Evolutionary conservation across 2,888 invertebrate genomes (phyloP).

Genomic region (Ashinkailepas kermadecensis): DNA sequence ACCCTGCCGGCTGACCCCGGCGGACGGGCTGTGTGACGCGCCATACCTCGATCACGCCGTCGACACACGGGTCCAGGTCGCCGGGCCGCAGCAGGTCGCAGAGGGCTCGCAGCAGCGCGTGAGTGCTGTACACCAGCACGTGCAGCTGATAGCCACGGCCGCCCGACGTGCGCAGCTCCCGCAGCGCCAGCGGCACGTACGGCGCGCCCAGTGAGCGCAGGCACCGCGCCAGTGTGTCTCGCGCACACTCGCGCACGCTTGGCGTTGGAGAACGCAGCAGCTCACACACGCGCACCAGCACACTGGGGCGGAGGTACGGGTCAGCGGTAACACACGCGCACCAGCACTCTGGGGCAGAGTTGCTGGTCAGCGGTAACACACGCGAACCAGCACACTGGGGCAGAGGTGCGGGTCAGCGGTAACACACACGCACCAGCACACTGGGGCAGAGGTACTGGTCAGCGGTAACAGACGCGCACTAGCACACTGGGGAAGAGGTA

Average conservation of each 20-base stretch:
- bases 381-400: too few relatives aligned
- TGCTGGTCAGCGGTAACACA: too few relatives aligned
- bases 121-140: slow-evolving; percentile 73
- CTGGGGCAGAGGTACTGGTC: too few relatives aligned
- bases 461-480: slow-evolving; percentile 63
- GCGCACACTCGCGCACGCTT: slow-evolving; percentile 72
- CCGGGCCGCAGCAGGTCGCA: slow-evolving; percentile 60
- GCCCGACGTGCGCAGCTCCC: slow-evolving; percentile 69
- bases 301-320: slow-evolving; percentile 46
- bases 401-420: too few relatives aligned
- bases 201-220: slow-evolving; percentile 74
- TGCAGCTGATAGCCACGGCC: slow-evolving; percentile 89
- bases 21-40: neutral
- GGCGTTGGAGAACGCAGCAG: slow-evolving; percentile 82
- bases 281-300: slow-evolving; percentile 79
- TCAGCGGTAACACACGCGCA: neutral
- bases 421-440: too few relatives aligned
- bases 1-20: too few relatives aligned
- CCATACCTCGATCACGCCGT: slow-evolving; percentile 63
- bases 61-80: slow-evolving; percentile 70
- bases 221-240: slow-evolving; percentile 88
- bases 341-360: neutral
- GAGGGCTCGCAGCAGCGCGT: slow-evolving; percentile 67
- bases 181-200: slow-evolving; percentile 67
- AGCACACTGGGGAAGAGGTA: slow-evolving; percentile 54